Percentiles rank a stretch among this genome's conserved stretches.
phyloP scores from a whole-genome alignment of 2,888 invertebrate species.

The Keiferia lycopersicella region DNA sequence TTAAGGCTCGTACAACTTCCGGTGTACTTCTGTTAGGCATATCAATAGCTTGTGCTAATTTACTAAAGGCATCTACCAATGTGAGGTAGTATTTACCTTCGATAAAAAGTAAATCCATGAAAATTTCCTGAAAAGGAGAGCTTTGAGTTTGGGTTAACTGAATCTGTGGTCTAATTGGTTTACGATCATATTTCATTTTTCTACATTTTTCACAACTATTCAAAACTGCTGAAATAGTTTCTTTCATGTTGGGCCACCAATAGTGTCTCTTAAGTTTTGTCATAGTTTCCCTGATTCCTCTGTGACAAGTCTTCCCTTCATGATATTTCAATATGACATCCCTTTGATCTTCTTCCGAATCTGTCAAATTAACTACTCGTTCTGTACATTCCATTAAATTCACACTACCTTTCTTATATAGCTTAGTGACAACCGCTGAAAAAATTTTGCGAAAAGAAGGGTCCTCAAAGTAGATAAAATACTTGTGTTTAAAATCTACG shows the following conservation, averaged over 20 bases:
- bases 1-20: conserved; percentile 36
- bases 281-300: conserved; percentile 32
- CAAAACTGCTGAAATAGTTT: conserved; percentile 29
- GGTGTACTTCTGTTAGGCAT: conserved; percentile 37
- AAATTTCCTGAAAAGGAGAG: conserved; percentile 40
- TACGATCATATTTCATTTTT: no score
- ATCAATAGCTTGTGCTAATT: conserved; percentile 39
- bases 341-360: conserved; percentile 25
- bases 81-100: conserved; percentile 32
- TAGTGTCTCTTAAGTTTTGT: conserved; percentile 28
- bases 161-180: no score
- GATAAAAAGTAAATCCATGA: conserved; percentile 36
- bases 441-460: no score
- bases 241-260: conserved; percentile 31
- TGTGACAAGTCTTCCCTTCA: conserved; percentile 29
- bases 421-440: conserved; percentile 8
- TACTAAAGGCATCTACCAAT: conserved; percentile 39
- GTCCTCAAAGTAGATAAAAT: no score
- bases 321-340: conserved; percentile 27
- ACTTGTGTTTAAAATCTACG: no score
- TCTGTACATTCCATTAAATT: conserved; percentile 16
- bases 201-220: conserved; percentile 3
- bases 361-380: conserved; percentile 24
- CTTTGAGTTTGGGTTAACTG: no score
- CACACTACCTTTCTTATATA: conserved; percentile 23